Evolutionary conservation across 2,888 invertebrate species (phyloP), one percentile per base, ranked within the genome.

Genomic region (Erebia ligea): DNA sequence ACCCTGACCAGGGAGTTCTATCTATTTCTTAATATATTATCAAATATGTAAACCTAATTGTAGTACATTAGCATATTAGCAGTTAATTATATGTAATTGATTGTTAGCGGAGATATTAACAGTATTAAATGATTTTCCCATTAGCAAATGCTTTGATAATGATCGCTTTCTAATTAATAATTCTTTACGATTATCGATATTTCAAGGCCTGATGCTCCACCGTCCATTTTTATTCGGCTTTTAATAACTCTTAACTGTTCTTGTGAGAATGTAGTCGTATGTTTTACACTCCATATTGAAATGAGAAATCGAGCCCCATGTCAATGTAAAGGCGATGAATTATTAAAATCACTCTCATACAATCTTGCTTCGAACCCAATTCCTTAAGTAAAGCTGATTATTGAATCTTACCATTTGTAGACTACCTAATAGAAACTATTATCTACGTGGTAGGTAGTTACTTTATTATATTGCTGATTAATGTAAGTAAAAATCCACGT

Each of bases 341-440:
- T 92, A 92, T 92, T 92, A 91, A 92, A 92, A 89, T 89, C 89
- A 87, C 90, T 90, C 84, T 80, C 88, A 87, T 89, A 90, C 89
- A 89, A 91, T 90, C 82, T 88, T 87, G 86, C 89, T 90, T 87
- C 85, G 86, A 86, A 91, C 88, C 88, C 90, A 91, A 91, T 92
- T 90, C 89, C 90, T 90, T 91, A 92, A 91, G 92, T 90, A 91
- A 91, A 91, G 89, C 89, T 90, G 91, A 91, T 91, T 92, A 91
- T 91, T 83, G 86, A 84, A 86, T 89, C 88, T 86, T 88, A 83
- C 84, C 81, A 84, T 45, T 45, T 45, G 45, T 45, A 45, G 13
- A 45, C 4, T 45, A 45, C 45, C 42, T 13, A 45, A 45, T 13
- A 45, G 45, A 11, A 45, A 45, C 11, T 45, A 11, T 10, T 45